phyloP scores from a whole-genome alignment of 2,888 invertebrate species.

The Cyrtodaria siliqua region DNA sequence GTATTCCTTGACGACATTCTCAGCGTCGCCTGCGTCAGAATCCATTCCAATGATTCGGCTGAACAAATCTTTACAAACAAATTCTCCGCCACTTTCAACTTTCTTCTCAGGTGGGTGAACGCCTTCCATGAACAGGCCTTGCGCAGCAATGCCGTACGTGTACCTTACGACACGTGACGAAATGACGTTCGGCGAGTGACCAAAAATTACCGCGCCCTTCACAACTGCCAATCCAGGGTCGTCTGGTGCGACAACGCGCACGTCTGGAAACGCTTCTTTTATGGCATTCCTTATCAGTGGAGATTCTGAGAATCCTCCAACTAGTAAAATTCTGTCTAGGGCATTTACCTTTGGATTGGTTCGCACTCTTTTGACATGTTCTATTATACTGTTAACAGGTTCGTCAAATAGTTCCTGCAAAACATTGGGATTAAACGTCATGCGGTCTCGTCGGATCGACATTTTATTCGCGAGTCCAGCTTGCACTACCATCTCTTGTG shows the following conservation, averaged over 20 bases:
- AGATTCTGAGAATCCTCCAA: conserved; percentile 59
- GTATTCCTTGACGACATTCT: conserved; percentile 23
- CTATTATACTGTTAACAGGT: conserved; percentile 32
- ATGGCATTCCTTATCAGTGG: conserved; percentile 12
- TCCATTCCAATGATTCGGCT: conserved; percentile 43
- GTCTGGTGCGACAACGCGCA: conserved; percentile 30
- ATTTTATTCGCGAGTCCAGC: not conserved
- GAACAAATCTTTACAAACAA: conserved; percentile 46
- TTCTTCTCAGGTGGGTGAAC: conserved; percentile 45
- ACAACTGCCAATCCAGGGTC: conserved; percentile 52
- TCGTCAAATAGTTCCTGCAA: conserved; percentile 28
- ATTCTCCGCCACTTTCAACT: conserved; percentile 3
- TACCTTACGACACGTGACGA: conserved; percentile 30
- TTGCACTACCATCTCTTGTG: not conserved
- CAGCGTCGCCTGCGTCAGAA: conserved; percentile 21
- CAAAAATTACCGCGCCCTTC: conserved; percentile 53
- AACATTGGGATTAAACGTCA: conserved; percentile 20
- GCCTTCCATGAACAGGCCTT: conserved; percentile 14
- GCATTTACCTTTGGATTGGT: conserved; percentile 23
- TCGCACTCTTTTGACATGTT: conserved; percentile 27
- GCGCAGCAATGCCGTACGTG: conserved; percentile 41
- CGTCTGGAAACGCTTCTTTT: conserved; percentile 21
- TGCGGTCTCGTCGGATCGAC: conserved; percentile 10
- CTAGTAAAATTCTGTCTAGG: conserved; percentile 41
- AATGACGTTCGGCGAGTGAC: conserved; percentile 37